These are phyloP conservation scores for Chaetogeoica ovagalla DNA, from an alignment of 2,888 invertebrate species.

Conservation along the genomic window DNA sequence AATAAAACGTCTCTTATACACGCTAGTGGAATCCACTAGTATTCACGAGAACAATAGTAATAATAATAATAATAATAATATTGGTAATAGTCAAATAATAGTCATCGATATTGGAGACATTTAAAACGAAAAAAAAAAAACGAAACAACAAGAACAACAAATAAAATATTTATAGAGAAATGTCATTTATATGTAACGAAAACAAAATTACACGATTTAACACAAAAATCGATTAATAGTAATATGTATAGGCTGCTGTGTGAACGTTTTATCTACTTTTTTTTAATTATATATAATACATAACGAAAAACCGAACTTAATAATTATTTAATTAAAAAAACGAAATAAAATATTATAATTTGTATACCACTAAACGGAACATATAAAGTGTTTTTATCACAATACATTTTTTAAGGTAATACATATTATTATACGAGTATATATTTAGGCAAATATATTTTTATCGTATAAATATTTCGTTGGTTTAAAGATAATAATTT, in stretches of 20 bases:
- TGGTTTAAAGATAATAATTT: background rate
- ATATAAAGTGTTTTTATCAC: slow-evolving; percentile 36
- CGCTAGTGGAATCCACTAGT: slow-evolving; percentile 1
- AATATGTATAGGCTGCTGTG: too few species aligned
- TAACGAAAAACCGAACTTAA: slow-evolving; percentile 9
- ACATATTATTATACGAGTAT: background rate
- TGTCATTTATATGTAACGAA: background rate
- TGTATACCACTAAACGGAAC: background rate
- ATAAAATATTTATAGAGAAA: background rate
- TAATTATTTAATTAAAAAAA: background rate
- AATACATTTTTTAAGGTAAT: slow-evolving; percentile 29
- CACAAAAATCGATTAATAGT: background rate
- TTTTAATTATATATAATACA: too few species aligned
- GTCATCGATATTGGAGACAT: background rate
- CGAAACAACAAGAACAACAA: background rate
- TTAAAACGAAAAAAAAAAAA: slow-evolving; percentile 14
- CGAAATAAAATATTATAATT: background rate
- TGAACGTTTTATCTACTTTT: too few species aligned
- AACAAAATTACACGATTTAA: background rate
- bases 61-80: slow-evolving; percentile 20
- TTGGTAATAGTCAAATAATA: background rate
- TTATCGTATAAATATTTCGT: background rate
- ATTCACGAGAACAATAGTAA: slow-evolving; percentile 15
- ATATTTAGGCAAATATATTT: background rate
- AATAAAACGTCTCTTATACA: slow-evolving; percentile 23